phyloP scores from a whole-genome alignment of 2,113 vertebrate species.

The Poicephalus gulielmi region DNA sequence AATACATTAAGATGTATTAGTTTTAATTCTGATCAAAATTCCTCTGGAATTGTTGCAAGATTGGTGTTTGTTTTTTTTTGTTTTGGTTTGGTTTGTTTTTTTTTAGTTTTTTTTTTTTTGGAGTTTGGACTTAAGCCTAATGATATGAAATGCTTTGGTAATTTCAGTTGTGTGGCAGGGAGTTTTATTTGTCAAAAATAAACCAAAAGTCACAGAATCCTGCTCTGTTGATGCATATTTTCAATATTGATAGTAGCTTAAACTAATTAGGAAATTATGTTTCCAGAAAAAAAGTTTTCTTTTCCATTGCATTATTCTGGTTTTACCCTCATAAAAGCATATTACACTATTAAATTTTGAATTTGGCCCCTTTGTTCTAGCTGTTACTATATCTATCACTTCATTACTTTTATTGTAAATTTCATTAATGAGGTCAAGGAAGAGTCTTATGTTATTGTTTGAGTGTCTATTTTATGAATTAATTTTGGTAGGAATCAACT shows the following conservation, averaged over 20 bases:
- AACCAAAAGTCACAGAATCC: neutral
- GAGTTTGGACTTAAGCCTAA: neutral
- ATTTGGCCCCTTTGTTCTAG: neutral
- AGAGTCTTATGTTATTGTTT: slow-evolving; percentile 8
- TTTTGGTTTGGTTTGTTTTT: neutral
- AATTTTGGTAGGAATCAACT: slow-evolving; percentile 62
- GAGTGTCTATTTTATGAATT: slow-evolving; percentile 48
- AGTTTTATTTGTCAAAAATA: neutral
- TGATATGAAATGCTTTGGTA: neutral
- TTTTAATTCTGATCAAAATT: neutral
- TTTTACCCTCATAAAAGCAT: neutral
- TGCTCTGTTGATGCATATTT: neutral
- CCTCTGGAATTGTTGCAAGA: neutral
- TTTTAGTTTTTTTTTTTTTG: neutral
- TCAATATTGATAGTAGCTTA: neutral
- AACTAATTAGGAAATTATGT: neutral
- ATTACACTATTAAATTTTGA: neutral
- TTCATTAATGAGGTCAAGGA: slow-evolving; percentile 37
- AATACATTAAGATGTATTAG: neutral
- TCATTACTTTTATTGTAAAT: slow-evolving; percentile 5
- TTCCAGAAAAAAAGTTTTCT: neutral
- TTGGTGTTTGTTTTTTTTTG: neutral
- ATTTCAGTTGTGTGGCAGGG: neutral
- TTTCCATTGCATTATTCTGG: neutral
- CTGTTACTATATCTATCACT: neutral